Percentiles rank a stretch among this genome's conserved stretches.
These are phyloP conservation scores for Philonicus albiceps DNA, from an alignment of 2,888 invertebrate species.

Conservation along the genomic window DNA sequence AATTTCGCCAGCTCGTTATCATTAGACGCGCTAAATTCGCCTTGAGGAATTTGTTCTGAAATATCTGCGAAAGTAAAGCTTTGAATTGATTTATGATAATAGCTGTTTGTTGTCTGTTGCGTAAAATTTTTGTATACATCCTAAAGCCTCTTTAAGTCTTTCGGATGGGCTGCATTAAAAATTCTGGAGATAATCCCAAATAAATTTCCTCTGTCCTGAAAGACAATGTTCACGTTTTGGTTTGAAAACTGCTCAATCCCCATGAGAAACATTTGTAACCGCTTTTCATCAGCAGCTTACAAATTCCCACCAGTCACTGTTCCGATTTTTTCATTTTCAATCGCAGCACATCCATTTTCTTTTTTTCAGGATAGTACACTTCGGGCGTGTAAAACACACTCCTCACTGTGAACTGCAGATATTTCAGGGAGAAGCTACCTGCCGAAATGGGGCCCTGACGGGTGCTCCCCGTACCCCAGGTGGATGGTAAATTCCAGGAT, in stretches of 20 bases:
- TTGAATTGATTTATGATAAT: neutral
- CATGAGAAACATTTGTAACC: neutral
- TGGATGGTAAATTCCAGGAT: neutral
- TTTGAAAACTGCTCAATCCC: neutral
- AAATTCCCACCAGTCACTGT: neutral
- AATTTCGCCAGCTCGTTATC: neutral
- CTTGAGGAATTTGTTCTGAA: neutral
- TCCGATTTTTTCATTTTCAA: neutral
- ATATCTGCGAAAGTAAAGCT: neutral
- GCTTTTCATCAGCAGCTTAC: neutral
- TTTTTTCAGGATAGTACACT: neutral
- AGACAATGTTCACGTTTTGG: neutral
- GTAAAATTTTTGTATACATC: neutral
- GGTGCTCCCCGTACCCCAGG: neutral
- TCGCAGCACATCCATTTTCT: neutral
- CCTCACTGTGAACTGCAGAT: neutral
- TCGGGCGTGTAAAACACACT: neutral
- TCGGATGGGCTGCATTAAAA: neutral
- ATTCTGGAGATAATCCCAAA: neutral
- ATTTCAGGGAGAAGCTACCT: neutral
- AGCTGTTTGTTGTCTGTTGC: neutral
- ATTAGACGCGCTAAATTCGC: neutral
- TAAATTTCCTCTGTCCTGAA: neutral
- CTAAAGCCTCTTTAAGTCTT: neutral
- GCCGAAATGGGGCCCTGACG: neutral